Percentiles rank a stretch among this genome's conserved stretches.
These are phyloP conservation scores for Notarius quadriscutis DNA, from an alignment of 2,113 vertebrate genomes.

Conservation along the genomic window DNA sequence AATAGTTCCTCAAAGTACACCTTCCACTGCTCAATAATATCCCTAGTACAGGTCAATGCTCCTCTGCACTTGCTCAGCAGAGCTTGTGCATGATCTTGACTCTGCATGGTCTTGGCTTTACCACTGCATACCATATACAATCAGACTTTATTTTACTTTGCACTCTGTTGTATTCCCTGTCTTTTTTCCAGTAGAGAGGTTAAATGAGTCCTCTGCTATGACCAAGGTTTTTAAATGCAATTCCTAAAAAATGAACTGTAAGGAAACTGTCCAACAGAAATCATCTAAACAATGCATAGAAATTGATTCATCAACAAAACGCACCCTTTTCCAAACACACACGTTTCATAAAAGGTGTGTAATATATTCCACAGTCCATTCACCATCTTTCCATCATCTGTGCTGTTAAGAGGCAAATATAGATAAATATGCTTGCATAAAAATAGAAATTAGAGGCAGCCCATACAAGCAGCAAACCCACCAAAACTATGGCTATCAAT, in stretches of 20 bases:
- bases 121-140: not conserved
- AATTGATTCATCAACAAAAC: conserved; percentile 8
- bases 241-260: not conserved
- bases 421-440: conserved; percentile 44
- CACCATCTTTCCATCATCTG: conserved; percentile 13
- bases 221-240: not conserved
- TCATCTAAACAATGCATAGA: not conserved
- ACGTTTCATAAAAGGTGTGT: not conserved
- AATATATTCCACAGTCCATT: conserved; percentile 19
- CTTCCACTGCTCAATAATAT: not conserved
- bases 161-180: not conserved
- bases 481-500: conserved; percentile 40
- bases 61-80: not conserved
- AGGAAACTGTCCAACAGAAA: not conserved
- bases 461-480: conserved; percentile 31
- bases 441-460: conserved; percentile 36
- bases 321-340: not conserved
- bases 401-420: conserved; percentile 23
- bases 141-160: not conserved
- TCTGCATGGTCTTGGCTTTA: not conserved
- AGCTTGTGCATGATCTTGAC: not conserved
- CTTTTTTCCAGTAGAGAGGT: not conserved
- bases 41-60: not conserved
- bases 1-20: not conserved
- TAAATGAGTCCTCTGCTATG: not conserved